A percentile compares a stretch with the other conserved stretches of the same genome.
These are phyloP conservation scores for Sebastiscus albofasciatus DNA, from an alignment of 2,797 vertebrate genomes.

Conservation along the genomic window DNA sequence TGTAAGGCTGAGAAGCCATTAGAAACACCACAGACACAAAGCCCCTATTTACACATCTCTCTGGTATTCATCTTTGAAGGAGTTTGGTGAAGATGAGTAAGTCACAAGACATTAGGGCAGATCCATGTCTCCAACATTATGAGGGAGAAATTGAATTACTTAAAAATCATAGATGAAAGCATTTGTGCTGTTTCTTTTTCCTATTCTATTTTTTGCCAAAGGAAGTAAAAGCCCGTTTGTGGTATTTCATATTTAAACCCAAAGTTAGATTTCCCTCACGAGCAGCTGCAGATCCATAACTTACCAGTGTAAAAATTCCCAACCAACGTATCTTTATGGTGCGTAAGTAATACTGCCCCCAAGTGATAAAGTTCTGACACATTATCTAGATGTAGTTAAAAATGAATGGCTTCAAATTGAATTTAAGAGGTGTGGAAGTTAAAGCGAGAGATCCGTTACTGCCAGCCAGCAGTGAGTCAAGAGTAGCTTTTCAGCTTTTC, in stretches of 20 bases:
- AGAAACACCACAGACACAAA: constrained; percentile 20
- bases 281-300: constrained; percentile 22
- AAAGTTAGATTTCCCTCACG: neutral
- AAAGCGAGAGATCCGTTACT: constrained; percentile 68
- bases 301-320: constrained; percentile 15
- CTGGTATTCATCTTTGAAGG: constrained; percentile 53
- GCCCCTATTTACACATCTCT: constrained; percentile 46
- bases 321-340: constrained; percentile 16
- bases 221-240: neutral
- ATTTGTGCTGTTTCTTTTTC: neutral
- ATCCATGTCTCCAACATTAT: constrained; percentile 31
- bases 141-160: constrained; percentile 37
- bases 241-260: constrained; percentile 11
- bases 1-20: constrained; percentile 41
- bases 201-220: neutral
- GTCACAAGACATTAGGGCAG: constrained; percentile 48
- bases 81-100: constrained; percentile 53
- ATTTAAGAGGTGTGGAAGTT: constrained; percentile 63
- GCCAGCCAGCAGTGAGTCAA: constrained; percentile 59
- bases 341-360: constrained; percentile 33
- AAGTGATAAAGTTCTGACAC: constrained; percentile 52
- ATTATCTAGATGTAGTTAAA: constrained; percentile 67
- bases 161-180: neutral
- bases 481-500: constrained; percentile 63
- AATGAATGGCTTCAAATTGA: constrained; percentile 66